Evolutionary conservation across 2,888 invertebrate species (phyloP).

Genomic region (Ichneumoninae sp.): DNA sequence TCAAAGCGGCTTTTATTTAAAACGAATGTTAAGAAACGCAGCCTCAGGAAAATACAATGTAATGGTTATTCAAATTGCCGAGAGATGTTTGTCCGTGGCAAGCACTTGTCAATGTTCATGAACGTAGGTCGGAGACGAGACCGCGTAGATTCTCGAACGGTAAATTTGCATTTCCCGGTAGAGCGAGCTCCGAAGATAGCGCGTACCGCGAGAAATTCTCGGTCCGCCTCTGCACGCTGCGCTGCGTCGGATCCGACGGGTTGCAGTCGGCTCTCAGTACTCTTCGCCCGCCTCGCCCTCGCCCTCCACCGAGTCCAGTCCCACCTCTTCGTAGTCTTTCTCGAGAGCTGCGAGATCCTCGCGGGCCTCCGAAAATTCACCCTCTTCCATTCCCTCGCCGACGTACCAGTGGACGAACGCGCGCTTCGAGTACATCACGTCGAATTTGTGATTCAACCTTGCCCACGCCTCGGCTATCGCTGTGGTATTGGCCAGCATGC

Average conservation of each 20-base stretch:
- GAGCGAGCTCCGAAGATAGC: not conserved
- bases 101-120: constrained; percentile 41
- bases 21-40: not conserved
- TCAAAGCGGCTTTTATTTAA: constrained; percentile 31
- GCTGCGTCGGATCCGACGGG: constrained; percentile 19
- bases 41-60: constrained; percentile 10
- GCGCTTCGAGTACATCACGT: constrained; percentile 87
- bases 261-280: constrained; percentile 68
- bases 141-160: not conserved
- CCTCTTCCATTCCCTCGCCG: constrained; percentile 87
- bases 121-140: constrained; percentile 6
- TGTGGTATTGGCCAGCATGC: constrained; percentile 88
- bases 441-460: constrained; percentile 87
- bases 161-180: constrained; percentile 40
- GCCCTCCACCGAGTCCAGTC: constrained; percentile 83
- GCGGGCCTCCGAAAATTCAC: constrained; percentile 87
- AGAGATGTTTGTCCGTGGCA: constrained; percentile 17
- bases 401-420: constrained; percentile 88
- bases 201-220: constrained; percentile 12
- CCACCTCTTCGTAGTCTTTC: constrained; percentile 84
- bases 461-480: constrained; percentile 89
- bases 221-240: not conserved
- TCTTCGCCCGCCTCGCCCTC: constrained; percentile 79
- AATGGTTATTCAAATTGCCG: constrained; percentile 17
- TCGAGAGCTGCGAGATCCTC: constrained; percentile 86